phyloP scores from a whole-genome alignment of 2,113 vertebrate species.

The Ascaphus truei region DNA sequence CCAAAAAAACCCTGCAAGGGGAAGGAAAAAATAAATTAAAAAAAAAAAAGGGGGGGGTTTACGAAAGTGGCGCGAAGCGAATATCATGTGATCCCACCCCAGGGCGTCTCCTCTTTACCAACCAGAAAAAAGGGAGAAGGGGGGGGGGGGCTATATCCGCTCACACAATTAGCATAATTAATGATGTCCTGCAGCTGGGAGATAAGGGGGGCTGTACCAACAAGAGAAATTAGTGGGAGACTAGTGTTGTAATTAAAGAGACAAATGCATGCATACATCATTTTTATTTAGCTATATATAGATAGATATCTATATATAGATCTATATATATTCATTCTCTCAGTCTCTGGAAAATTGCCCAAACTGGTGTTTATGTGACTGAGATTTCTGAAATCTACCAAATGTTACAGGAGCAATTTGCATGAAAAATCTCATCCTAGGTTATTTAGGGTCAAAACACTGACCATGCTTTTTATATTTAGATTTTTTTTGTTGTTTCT shows the following conservation, averaged over 20 bases:
- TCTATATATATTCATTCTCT: too few relatives aligned
- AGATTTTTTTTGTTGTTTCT: not conserved
- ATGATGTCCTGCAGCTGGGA: conserved; percentile 65
- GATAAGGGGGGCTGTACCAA: not conserved
- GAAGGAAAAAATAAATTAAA: conserved; percentile 39
- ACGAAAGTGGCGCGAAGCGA: conserved; percentile 88
- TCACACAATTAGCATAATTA: conserved; percentile 71
- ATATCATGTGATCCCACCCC: conserved; percentile 70
- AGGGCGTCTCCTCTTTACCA: conserved; percentile 61
- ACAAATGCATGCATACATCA: too few relatives aligned
- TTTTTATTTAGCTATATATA: too few relatives aligned
- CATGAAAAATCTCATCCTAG: not conserved
- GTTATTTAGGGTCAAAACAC: not conserved
- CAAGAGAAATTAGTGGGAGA: not conserved
- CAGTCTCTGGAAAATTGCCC: too few relatives aligned
- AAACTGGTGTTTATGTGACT: too few relatives aligned
- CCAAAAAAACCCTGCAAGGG: conserved; percentile 50
- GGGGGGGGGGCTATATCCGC: conserved; percentile 57
- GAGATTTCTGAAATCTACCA: too few relatives aligned
- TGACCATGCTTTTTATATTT: too few relatives aligned
- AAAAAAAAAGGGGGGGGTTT: too few relatives aligned
- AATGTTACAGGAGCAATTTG: too few relatives aligned
- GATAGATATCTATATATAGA: too few relatives aligned
- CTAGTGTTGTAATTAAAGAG: not conserved
- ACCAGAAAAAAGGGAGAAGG: conserved; percentile 44